Conservation (phyloP, 2,113 vertebrate species). For the Nyctereutes procyonoides region DNA sequence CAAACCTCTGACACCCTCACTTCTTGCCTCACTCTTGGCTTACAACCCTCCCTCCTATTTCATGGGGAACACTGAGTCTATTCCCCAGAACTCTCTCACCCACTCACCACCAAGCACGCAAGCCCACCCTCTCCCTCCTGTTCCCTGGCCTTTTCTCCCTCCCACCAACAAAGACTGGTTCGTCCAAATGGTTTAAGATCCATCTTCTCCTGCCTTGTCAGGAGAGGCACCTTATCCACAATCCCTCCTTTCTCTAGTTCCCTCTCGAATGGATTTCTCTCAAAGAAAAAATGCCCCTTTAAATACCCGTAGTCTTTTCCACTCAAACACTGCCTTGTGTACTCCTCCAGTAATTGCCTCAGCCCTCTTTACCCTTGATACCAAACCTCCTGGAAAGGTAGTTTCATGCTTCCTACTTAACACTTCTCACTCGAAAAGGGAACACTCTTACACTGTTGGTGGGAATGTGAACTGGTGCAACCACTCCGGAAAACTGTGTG, state of each 20-base stretch:
- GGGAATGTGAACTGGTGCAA: too few species aligned
- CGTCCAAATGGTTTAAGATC: conserved; percentile 38
- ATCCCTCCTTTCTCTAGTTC: neutral
- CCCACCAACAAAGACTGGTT: conserved; percentile 44
- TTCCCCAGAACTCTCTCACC: conserved; percentile 6
- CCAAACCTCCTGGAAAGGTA: conserved; percentile 13
- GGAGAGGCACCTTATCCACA: neutral
- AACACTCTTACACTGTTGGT: too few species aligned
- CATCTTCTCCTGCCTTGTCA: neutral
- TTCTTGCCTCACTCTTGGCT: conserved; percentile 14
- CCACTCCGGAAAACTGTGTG: too few species aligned
- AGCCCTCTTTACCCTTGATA: neutral
- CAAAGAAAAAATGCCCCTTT: neutral
- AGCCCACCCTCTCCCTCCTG: conserved; percentile 66
- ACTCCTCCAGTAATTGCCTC: neutral
- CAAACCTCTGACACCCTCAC: neutral
- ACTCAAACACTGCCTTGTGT: neutral
- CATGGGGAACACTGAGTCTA: conserved; percentile 48
- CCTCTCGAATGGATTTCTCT: neutral
- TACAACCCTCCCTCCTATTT: conserved; percentile 40
- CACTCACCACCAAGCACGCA: conserved; percentile 36
- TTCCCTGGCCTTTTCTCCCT: conserved; percentile 72
- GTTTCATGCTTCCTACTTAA: neutral
- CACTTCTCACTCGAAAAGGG: neutral
- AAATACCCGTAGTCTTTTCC: neutral